Conservation (phyloP, 2,888 invertebrate genomes). For the Ormyrus thymus region DNA sequence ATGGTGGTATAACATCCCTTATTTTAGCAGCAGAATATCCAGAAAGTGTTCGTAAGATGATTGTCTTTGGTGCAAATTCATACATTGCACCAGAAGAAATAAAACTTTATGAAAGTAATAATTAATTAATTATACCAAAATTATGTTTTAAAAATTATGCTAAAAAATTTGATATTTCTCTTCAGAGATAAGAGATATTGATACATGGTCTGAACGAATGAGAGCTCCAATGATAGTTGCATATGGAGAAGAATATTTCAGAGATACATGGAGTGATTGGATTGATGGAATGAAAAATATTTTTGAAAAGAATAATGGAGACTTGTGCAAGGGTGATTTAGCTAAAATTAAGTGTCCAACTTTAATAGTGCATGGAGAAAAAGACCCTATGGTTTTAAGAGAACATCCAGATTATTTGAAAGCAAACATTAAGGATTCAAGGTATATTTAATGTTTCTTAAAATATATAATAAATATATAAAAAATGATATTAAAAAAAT, state of each 20-base stretch:
- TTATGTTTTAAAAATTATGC: constrained; percentile 2
- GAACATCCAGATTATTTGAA: constrained; percentile 85
- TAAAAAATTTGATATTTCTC: constrained; percentile 27
- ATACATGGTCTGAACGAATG: constrained; percentile 88
- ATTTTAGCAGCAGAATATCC: constrained; percentile 86
- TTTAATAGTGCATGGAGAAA: constrained; percentile 88
- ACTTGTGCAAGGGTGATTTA: constrained; percentile 83
- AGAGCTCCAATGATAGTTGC: constrained; percentile 82
- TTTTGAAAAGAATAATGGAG: constrained; percentile 80
- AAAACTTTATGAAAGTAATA: constrained; percentile 79
- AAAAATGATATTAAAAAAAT: background rate
- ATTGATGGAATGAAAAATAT: constrained; percentile 80
- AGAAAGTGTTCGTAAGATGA: constrained; percentile 81
- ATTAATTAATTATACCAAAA: constrained; percentile 9
- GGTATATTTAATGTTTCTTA: constrained; percentile 75
- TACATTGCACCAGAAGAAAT: constrained; percentile 84
- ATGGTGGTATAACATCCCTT: constrained; percentile 88
- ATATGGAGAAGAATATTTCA: constrained; percentile 85
- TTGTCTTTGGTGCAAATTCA: constrained; percentile 87
- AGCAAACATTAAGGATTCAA: constrained; percentile 81
- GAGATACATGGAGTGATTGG: constrained; percentile 84
- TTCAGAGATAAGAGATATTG: constrained; percentile 82
- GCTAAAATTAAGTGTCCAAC: constrained; percentile 84
- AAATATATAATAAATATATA: background rate
- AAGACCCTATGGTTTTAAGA: constrained; percentile 85